Conservation (phyloP, 2,113 vertebrate genomes). For the Ptyas mucosa region DNA sequence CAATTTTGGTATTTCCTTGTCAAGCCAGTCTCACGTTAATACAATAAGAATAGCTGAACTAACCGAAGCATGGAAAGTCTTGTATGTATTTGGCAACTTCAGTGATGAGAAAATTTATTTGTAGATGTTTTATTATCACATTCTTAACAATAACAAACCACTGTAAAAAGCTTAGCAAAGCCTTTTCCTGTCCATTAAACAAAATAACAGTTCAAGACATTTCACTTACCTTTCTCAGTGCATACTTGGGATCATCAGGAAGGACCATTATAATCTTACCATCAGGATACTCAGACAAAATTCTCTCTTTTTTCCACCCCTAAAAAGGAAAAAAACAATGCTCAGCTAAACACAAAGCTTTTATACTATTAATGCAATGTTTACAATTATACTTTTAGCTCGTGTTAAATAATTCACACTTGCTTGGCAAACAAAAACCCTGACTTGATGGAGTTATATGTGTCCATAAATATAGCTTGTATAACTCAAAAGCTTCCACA, state of each 20-base stretch:
- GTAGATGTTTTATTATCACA: neutral
- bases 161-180: neutral
- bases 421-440: slow-evolving; percentile 50
- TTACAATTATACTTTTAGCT: slow-evolving; percentile 3
- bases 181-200: neutral
- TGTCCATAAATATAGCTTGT: slow-evolving; percentile 42
- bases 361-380: slow-evolving; percentile 29
- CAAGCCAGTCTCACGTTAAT: neutral
- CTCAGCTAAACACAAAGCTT: slow-evolving; percentile 36
- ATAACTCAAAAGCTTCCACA: slow-evolving; percentile 17
- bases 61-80: neutral
- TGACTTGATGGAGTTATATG: slow-evolving; percentile 46
- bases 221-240: slow-evolving; percentile 89
- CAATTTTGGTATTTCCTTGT: neutral
- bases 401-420: slow-evolving; percentile 34
- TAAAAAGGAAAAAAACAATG: slow-evolving; percentile 67
- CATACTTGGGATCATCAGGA: slow-evolving; percentile 97
- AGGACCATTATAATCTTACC: slow-evolving; percentile 98
- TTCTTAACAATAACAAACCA: neutral
- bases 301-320: slow-evolving; percentile 99
- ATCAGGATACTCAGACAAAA: slow-evolving; percentile 92
- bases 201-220: neutral
- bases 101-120: neutral
- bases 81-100: neutral
- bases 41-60: neutral